Evolutionary conservation across 2,113 vertebrate genomes (phyloP), one percentile per base, ranked within the genome.

Genomic region (Colinus virginianus): DNA sequence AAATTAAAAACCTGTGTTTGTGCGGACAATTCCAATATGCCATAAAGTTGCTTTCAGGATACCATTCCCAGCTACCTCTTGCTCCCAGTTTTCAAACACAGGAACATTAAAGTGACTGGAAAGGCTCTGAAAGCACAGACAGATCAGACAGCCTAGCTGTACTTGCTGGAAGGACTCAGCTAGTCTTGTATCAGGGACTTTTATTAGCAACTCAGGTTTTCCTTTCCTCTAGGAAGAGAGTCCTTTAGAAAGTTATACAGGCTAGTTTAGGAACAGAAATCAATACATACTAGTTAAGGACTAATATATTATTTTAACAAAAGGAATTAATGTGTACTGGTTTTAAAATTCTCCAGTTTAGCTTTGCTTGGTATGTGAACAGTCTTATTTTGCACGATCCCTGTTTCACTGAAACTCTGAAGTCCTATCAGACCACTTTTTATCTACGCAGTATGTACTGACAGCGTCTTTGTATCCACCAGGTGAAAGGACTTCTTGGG

Each of bases 81-180:
- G 5, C 15, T 28, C 2, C 4, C 38, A 63, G 13, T 1, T 36
- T 17, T 32, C 1, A 1, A 77, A 59, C 9, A 49, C 8, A 26
- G 51, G 38, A 45, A 43, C 38, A 16, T 51, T 36, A 43, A 10
- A 69, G 19, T 51, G 32, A 32, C 26, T 69, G 64, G 26, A 78
- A 28, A 69, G 38, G 32, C n/a, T 59, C 34, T 9, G 43, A 66
- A 53, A 70, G 38, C 32, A 61, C n/a, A 32, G 32, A 53, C 32
- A 77, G 55, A 61, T 22, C 63, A 36, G 45, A 53, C 26, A 63
- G 40, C 13, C 28, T 62, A 18, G 22, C 11, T 55, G 14, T n/a
- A 53, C 22, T 53, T 55, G 40, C 40, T 13, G 28, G 38, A 63
- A 45, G 38, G 22, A 61, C 42, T 88, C 61, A 61, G 21, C 8